phyloP scores from a whole-genome alignment of 2,113 vertebrate species.

The Poecile atricapillus region DNA sequence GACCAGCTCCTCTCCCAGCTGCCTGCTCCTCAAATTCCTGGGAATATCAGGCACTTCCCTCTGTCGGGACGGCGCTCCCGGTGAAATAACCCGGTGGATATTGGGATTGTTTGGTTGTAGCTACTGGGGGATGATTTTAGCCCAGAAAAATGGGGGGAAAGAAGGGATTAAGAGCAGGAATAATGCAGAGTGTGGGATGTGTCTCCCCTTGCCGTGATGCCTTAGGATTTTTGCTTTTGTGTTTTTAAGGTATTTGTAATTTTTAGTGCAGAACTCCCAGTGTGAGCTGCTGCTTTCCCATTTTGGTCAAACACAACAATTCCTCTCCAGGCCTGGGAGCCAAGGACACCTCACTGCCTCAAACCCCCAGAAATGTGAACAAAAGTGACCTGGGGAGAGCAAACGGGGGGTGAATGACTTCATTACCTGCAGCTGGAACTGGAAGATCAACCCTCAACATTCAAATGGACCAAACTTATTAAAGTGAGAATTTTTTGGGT shows the following conservation, averaged over 20 bases:
- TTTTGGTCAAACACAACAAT: background rate
- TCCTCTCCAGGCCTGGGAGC: background rate
- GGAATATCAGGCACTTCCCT: background rate
- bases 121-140: background rate
- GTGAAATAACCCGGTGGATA: background rate
- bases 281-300: background rate
- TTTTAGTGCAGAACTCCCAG: background rate
- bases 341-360: background rate
- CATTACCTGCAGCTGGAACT: background rate
- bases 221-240: background rate
- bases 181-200: background rate
- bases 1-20: background rate
- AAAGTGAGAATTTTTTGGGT: background rate
- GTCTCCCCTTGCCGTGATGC: background rate
- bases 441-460: background rate
- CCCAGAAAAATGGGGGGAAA: background rate
- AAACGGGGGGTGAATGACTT: background rate
- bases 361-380: rapidly evolving
- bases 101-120: background rate
- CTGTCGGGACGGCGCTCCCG: rapidly evolving
- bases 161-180: background rate
- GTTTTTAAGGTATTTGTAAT: background rate
- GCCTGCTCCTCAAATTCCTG: background rate
- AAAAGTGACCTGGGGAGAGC: rapidly evolving
- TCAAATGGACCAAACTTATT: background rate